Evolutionary conservation across 2,888 invertebrate species (phyloP).

Genomic region (Tenthredo livida): DNA sequence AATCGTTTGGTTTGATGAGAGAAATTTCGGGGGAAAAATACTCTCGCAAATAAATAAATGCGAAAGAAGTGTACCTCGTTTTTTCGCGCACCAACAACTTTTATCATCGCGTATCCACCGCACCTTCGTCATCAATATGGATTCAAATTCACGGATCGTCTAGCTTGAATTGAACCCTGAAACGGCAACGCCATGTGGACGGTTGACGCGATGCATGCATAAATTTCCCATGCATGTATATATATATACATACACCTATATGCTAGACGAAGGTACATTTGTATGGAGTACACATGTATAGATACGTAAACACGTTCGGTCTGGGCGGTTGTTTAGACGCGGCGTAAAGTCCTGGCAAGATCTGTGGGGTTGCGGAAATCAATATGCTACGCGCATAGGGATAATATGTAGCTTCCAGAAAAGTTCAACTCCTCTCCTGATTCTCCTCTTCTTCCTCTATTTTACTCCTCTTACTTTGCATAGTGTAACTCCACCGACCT

Average conservation of each 20-base stretch:
- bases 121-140: neutral
- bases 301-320: neutral
- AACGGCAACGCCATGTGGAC: neutral
- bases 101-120: neutral
- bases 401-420: neutral
- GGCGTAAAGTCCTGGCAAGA: neutral
- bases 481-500: neutral
- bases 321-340: conserved; percentile 22
- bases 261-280: neutral
- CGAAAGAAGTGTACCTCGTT: neutral
- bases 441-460: neutral
- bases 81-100: neutral
- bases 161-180: neutral
- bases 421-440: neutral
- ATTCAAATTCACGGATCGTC: conserved; percentile 1
- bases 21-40: neutral
- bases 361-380: neutral
- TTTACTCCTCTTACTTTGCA: neutral
- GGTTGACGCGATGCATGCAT: conserved; percentile 2
- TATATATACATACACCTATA: neutral
- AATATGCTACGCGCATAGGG: neutral
- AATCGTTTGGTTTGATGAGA: no score
- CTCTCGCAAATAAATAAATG: neutral
- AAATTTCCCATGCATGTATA: neutral
- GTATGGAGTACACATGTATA: neutral